Evolutionary conservation across 2,888 invertebrate species (phyloP).

Genomic region (Hanleya hanleyi): DNA sequence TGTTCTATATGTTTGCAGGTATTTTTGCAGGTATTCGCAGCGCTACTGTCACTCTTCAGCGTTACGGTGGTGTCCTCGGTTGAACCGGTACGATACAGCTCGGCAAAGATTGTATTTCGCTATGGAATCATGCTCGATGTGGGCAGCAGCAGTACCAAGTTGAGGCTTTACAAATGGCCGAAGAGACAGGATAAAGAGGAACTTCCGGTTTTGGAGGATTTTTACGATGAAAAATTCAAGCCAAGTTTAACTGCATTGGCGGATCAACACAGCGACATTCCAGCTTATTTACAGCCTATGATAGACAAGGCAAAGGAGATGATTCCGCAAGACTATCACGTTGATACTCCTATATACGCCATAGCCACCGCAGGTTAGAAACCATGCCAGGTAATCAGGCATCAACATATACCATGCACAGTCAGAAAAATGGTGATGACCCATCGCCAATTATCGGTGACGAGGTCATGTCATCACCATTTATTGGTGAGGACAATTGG

Average conservation of each 20-base stretch:
- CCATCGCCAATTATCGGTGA: too few relatives aligned
- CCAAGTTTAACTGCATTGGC: conserved; percentile 49
- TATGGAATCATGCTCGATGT: conserved; percentile 76
- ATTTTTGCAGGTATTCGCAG: too few relatives aligned
- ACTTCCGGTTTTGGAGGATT: conserved; percentile 13
- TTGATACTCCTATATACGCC: conserved; percentile 73
- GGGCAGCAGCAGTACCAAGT: conserved; percentile 75
- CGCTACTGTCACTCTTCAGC: too few relatives aligned
- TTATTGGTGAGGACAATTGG: too few relatives aligned
- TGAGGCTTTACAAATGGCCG: conserved; percentile 74
- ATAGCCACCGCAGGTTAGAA: conserved; percentile 74
- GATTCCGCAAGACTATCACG: conserved; percentile 67
- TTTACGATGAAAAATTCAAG: conserved; percentile 45
- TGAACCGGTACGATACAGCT: not conserved
- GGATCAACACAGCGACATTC: conserved; percentile 29
- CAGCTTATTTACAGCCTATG: conserved; percentile 62
- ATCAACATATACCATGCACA: too few relatives aligned
- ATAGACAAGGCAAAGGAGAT: conserved; percentile 67
- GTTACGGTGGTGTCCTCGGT: too few relatives aligned
- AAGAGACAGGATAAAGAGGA: conserved; percentile 37
- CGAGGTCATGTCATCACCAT: too few relatives aligned
- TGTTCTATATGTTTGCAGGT: too few relatives aligned
- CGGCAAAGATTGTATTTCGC: not conserved
- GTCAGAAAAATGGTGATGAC: too few relatives aligned
- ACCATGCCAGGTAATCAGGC: too few relatives aligned